Evolutionary conservation across 2,797 vertebrate species (phyloP).

Genomic region (Sebastes hubbsi): DNA sequence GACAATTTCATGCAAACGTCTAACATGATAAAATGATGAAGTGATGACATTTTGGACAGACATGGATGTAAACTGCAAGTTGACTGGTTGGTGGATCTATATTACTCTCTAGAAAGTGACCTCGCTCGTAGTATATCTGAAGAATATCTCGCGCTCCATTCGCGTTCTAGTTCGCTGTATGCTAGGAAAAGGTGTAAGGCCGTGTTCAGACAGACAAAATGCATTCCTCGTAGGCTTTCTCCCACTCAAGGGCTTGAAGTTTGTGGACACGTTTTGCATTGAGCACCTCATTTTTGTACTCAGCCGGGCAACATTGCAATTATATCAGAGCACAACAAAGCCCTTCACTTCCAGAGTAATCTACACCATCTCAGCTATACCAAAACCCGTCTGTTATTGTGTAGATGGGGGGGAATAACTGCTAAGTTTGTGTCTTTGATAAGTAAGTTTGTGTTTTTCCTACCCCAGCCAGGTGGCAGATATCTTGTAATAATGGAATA

Average conservation of each 20-base stretch:
- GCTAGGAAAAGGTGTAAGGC: no score
- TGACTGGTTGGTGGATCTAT: no score
- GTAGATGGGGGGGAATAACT: neutral
- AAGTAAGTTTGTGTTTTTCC: neutral
- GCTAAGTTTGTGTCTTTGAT: neutral
- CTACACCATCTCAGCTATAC: neutral
- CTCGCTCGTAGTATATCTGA: no score
- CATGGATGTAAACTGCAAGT: no score
- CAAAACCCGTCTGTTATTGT: neutral
- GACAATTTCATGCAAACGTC: no score
- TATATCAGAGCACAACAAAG: neutral
- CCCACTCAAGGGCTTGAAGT: neutral
- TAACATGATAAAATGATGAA: no score
- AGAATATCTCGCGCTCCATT: no score
- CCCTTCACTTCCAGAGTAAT: neutral
- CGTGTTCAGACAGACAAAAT: neutral
- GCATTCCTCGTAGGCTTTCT: rapidly evolving
- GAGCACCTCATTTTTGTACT: neutral
- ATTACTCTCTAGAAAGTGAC: no score
- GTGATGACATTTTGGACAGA: no score
- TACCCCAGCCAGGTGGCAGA: neutral
- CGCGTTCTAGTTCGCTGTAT: no score
- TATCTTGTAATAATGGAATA: neutral
- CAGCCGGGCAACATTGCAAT: neutral
- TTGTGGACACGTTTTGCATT: neutral